phyloP scores from a whole-genome alignment of 2,113 vertebrate genomes.

The Neolamprologus variostigma region DNA sequence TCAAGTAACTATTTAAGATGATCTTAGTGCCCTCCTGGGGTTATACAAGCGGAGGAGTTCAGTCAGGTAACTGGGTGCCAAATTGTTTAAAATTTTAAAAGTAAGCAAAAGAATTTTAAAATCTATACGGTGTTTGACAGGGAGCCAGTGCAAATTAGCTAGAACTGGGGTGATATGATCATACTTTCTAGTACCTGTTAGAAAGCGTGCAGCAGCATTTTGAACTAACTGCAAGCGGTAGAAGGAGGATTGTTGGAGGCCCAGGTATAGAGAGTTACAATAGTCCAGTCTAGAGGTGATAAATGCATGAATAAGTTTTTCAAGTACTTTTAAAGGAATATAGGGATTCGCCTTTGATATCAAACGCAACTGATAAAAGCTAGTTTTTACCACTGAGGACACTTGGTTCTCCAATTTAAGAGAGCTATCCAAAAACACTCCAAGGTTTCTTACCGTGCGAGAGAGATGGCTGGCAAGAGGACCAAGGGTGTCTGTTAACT shows the following conservation, averaged over 20 bases:
- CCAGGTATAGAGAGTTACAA: rapidly evolving
- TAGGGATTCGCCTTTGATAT: rapidly evolving
- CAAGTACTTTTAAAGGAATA: background rate
- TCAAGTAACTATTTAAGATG: no score
- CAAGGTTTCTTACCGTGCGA: rapidly evolving
- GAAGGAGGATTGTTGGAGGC: background rate
- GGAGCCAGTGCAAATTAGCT: background rate
- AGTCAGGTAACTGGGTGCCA: no score
- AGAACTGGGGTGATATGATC: background rate
- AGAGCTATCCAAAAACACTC: background rate
- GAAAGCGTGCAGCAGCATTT: rapidly evolving
- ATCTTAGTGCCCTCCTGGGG: no score
- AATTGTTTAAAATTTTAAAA: background rate
- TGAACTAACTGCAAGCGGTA: background rate
- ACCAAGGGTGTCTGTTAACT: background rate
- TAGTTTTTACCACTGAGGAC: background rate
- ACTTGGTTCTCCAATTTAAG: background rate
- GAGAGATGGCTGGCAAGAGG: background rate
- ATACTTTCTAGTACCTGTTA: rapidly evolving
- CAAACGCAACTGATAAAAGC: rapidly evolving
- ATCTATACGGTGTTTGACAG: no score
- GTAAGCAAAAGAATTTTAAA: no score
- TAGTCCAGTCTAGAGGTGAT: background rate
- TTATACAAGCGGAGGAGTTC: background rate
- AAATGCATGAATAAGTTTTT: rapidly evolving